phyloP scores from a whole-genome alignment of 2,113 vertebrate species.

The Aplodontia rufa region DNA sequence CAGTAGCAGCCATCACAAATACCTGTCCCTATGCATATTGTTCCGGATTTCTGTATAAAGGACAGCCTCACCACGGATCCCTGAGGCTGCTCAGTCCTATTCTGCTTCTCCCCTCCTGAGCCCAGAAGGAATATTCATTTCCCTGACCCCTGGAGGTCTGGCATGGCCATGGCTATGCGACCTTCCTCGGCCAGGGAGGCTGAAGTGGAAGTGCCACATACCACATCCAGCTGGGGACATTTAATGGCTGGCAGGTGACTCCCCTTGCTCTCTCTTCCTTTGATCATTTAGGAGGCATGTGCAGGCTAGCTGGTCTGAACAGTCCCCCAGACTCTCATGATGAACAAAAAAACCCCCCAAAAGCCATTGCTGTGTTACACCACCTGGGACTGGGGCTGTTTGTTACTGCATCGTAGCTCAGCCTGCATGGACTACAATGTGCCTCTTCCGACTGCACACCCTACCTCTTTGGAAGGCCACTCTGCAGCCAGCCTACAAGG shows the following conservation, averaged over 20 bases:
- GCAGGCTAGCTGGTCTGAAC: not conserved
- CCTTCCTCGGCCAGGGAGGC: not conserved
- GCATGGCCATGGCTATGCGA: fast-evolving
- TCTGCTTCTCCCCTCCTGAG: not conserved
- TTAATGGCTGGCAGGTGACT: fast-evolving
- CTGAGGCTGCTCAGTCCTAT: fast-evolving
- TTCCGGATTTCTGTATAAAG: fast-evolving
- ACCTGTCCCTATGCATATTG: fast-evolving
- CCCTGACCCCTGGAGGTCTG: fast-evolving
- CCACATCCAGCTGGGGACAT: not conserved
- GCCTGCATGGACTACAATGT: fast-evolving
- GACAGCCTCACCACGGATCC: fast-evolving
- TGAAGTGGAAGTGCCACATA: fast-evolving
- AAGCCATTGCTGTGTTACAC: fast-evolving
- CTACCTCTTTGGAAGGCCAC: not conserved
- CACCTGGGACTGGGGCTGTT: fast-evolving
- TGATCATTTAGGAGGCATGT: fast-evolving
- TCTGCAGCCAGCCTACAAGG: not conserved
- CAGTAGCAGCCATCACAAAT: fast-evolving
- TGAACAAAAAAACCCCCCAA: too few relatives aligned
- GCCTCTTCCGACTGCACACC: fast-evolving
- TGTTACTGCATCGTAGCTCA: fast-evolving
- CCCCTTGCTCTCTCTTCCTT: not conserved
- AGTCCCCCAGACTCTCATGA: not conserved
- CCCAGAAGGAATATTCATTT: not conserved